Percentiles rank a stretch among this genome's conserved stretches.
These are phyloP conservation scores for Boloria selene DNA, from an alignment of 2,888 invertebrate genomes.

Conservation along the genomic window DNA sequence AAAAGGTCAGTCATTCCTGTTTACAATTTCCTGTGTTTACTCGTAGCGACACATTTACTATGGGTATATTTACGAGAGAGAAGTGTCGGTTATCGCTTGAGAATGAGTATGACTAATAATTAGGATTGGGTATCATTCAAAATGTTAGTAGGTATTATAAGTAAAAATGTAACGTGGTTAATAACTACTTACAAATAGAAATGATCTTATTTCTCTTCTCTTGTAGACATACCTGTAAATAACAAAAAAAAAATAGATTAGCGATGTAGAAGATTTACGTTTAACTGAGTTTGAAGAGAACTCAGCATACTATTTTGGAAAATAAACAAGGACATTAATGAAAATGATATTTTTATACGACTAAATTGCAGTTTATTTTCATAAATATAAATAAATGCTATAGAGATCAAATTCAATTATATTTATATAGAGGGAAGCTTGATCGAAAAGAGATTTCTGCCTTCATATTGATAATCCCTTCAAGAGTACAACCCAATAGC, in stretches of 20 bases:
- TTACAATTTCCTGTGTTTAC: constrained; percentile 34
- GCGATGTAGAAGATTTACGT: too few relatives aligned
- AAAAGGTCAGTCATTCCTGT: constrained; percentile 29
- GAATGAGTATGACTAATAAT: constrained; percentile 8
- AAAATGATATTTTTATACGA: too few relatives aligned
- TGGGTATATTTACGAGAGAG: constrained; percentile 16
- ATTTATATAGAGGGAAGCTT: constrained; percentile 2
- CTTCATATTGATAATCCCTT: constrained; percentile 38
- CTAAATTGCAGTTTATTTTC: too few relatives aligned
- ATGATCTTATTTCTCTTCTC: not conserved
- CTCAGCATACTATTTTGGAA: not conserved
- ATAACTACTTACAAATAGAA: too few relatives aligned
- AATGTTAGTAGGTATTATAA: too few relatives aligned
- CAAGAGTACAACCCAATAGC: constrained; percentile 46
- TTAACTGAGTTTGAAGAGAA: too few relatives aligned
- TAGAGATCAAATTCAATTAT: constrained; percentile 7
- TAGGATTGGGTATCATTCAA: too few relatives aligned
- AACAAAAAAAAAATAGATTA: not conserved
- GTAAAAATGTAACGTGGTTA: too few relatives aligned
- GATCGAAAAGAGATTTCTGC: constrained; percentile 18
- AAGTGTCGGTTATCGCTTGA: constrained; percentile 4
- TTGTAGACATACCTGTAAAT: constrained; percentile 11
- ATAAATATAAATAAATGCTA: too few relatives aligned
- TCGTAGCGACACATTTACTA: constrained; percentile 32
- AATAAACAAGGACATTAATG: not conserved